A percentile compares a stretch with the other conserved stretches of the same genome.
Conservation (phyloP, 2,888 invertebrate genomes). For the Harmothoe impar region DNA sequence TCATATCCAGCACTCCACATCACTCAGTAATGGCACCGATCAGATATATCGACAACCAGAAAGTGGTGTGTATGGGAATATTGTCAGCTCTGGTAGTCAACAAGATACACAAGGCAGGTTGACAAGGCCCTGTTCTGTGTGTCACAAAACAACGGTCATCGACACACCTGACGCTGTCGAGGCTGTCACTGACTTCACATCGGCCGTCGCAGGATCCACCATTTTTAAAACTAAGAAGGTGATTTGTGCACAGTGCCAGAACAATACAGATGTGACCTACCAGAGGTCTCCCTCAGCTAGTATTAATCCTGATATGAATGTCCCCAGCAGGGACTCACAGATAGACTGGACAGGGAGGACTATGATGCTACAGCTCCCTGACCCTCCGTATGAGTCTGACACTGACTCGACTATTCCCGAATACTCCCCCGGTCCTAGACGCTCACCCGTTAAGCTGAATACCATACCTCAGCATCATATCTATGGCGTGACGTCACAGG, state of each 20-base stretch:
- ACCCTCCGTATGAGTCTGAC: constrained; percentile 54
- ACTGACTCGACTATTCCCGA: constrained; percentile 39
- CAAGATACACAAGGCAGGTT: background rate
- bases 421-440: background rate
- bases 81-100: background rate
- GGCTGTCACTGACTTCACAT: constrained; percentile 46
- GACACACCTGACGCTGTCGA: background rate
- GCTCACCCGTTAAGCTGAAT: background rate
- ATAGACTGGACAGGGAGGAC: background rate
- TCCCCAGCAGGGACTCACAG: background rate
- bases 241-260: background rate
- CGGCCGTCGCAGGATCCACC: background rate
- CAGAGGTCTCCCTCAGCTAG: background rate
- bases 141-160: background rate
- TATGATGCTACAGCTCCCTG: background rate
- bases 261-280: background rate
- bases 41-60: background rate
- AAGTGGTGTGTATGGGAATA: background rate
- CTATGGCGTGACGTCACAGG: no score
- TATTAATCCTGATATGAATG: background rate
- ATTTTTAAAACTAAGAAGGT: constrained; percentile 5
- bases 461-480: background rate
- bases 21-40: no score
- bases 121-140: background rate
- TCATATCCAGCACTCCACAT: background rate